Conservation (phyloP, 1,140 invertebrate genomes). For the Prorops nasuta region DNA sequence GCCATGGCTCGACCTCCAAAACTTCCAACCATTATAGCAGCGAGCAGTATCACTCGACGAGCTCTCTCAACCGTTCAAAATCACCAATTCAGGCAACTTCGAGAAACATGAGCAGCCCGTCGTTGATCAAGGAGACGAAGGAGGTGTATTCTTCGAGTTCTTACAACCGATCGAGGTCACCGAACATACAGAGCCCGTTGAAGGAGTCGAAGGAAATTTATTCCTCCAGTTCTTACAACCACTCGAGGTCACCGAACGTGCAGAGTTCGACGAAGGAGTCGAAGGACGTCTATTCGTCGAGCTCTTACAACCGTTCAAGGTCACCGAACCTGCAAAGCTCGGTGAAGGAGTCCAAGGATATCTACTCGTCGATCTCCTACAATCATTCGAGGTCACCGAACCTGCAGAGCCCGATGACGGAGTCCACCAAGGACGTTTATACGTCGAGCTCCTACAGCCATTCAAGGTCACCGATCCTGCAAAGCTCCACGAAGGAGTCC, state of each 20-base stretch:
- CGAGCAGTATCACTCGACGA: slow-evolving; percentile 31
- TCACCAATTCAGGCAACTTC: slow-evolving; percentile 27
- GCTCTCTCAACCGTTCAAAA: slow-evolving; percentile 31
- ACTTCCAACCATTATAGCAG: slow-evolving; percentile 35
- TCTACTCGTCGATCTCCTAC: too few relatives aligned
- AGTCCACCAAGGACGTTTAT: slow-evolving; percentile 47
- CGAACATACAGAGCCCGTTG: slow-evolving; percentile 34
- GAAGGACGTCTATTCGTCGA: slow-evolving; percentile 43
- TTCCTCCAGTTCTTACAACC: too few relatives aligned
- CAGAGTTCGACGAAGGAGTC: slow-evolving; percentile 42
- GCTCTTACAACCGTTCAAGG: slow-evolving; percentile 40
- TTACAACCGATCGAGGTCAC: slow-evolving; percentile 44
- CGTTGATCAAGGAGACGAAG: slow-evolving; percentile 43
- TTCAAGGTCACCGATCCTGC: slow-evolving; percentile 42
- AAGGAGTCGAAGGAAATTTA: slow-evolving; percentile 47
- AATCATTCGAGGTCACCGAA: slow-evolving; percentile 36
- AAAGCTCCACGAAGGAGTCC: slow-evolving; percentile 40
- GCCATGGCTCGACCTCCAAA: slow-evolving; percentile 25
- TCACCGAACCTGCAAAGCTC: slow-evolving; percentile 42
- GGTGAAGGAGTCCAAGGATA: slow-evolving; percentile 45
- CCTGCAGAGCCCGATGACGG: slow-evolving; percentile 35
- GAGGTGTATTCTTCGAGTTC: slow-evolving; percentile 42
- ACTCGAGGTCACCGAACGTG: slow-evolving; percentile 34
- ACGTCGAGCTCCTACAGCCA: slow-evolving; percentile 39
- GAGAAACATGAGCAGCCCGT: slow-evolving; percentile 46